Evolutionary conservation across 2,888 invertebrate genomes (phyloP).

Genomic region (Spodoptera exigua): DNA sequence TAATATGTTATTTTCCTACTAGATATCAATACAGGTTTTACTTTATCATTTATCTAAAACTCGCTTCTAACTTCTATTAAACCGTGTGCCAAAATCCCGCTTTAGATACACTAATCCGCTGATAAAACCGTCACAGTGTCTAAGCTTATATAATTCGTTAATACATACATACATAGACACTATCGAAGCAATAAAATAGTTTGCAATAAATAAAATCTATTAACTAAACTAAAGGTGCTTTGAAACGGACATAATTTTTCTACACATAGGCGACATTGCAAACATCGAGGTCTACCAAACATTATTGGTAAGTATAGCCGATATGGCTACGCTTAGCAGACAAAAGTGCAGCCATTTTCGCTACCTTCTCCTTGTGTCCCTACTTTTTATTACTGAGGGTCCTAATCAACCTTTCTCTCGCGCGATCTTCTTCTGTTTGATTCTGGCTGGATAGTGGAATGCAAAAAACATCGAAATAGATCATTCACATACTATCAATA

Average conservation of each 20-base stretch:
- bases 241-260: conserved; percentile 12
- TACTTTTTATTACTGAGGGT: no score
- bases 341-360: no score
- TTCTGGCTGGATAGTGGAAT: no score
- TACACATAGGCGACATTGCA: no score
- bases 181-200: conserved; percentile 5
- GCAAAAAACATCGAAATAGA: no score
- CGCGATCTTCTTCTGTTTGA: no score
- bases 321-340: no score
- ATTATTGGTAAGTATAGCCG: no score
- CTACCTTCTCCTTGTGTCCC: no score
- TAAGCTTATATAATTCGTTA: conserved; percentile 17
- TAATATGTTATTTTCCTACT: neutral
- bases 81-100: conserved; percentile 4
- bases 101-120: conserved; percentile 13
- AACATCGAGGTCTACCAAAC: no score
- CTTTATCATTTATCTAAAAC: conserved; percentile 12
- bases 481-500: no score
- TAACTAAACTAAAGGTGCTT: conserved; percentile 10
- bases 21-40: conserved; percentile 7
- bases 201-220: conserved; percentile 21
- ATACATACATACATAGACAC: conserved; percentile 18
- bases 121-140: conserved; percentile 21
- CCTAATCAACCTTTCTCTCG: no score
- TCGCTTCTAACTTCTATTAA: conserved; percentile 2